Base-by-base conservation (phyloP, 2,888 invertebrate species). In the Mythimna lalbum region DNA sequence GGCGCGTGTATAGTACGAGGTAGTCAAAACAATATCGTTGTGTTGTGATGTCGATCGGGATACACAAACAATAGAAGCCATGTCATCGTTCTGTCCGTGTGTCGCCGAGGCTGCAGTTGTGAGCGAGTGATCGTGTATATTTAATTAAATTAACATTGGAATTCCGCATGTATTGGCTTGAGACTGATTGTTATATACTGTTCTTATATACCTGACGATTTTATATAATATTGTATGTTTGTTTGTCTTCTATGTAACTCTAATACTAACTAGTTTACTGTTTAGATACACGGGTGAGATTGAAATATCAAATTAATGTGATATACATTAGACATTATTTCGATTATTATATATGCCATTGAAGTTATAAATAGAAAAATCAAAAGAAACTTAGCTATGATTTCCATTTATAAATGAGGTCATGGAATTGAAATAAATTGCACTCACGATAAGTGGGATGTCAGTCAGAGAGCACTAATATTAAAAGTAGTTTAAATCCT, bases 101-200 rank as follows among this genome's bases (percentile, higher is more conserved):
- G 55, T 33, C 7, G 12, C 33, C 33, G 27, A 19, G 17, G 53
- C 71, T 82, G 84, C 85, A 85, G 83, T 86, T 86, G 75, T 84
- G 84, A 88, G 84, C 78, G 81, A 73, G 80, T 73, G 56, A 73
- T 86, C 75, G 66, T 88, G 86, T 89, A 88, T 87, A 86, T 89
- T 90, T 89, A 86, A 89, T 89, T 88, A 82, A 87, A 82, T 89
- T 89, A 88, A 86, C 86, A 87, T 86, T 88, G 85, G 72, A 86
- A 90, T 88, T 91, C 90, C 83, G 91, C 82, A 87, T 93, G 89
- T 91, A 90, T 92, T 92, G 88, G 92, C 92, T 93, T 92, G 93
- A 95, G 95, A 95, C 95, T 95, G 95, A 94, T 93, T 92, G 91
- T 92, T 90, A 89, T 85, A 88, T 89, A 91, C 90, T 91, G 87